phyloP scores from a whole-genome alignment of 2,113 vertebrate species.

The Siniperca knerii region DNA sequence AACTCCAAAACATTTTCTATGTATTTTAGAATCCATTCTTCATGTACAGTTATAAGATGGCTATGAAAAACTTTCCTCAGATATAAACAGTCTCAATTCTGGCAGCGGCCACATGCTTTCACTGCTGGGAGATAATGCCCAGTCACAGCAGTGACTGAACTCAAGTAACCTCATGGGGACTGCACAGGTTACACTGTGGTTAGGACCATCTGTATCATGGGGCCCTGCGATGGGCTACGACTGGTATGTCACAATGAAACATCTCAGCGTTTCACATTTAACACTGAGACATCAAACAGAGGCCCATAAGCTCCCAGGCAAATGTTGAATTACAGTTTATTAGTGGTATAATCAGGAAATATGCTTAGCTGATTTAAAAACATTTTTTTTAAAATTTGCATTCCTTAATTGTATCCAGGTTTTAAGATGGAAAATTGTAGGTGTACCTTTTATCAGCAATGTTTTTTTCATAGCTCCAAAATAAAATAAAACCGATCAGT shows the following conservation, averaged over 20 bases:
- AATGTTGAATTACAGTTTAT: not conserved
- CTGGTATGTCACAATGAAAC: constrained; percentile 42
- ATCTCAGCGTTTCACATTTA: not conserved
- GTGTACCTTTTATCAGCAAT: not conserved
- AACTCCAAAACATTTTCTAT: not conserved
- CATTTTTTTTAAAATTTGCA: not conserved
- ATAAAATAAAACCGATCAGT: not conserved
- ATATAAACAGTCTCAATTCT: not conserved
- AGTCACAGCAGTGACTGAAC: constrained; percentile 54
- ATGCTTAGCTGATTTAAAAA: not conserved
- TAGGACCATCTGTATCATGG: constrained; percentile 56
- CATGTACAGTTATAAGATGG: not conserved
- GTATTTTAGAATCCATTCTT: not conserved
- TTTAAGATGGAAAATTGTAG: not conserved
- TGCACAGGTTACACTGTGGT: constrained; percentile 37
- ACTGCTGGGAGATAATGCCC: not conserved
- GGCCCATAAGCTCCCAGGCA: constrained; percentile 5
- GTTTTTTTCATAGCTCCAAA: not conserved
- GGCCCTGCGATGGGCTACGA: constrained; percentile 54
- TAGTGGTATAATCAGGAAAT: not conserved
- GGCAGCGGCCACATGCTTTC: constrained; percentile 1
- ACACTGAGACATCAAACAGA: constrained; percentile 23
- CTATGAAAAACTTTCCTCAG: not conserved
- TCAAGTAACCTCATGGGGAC: constrained; percentile 61
- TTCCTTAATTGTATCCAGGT: not conserved